Base-by-base conservation (phyloP, 2,113 vertebrate genomes). In the Sorex fumeus region DNA sequence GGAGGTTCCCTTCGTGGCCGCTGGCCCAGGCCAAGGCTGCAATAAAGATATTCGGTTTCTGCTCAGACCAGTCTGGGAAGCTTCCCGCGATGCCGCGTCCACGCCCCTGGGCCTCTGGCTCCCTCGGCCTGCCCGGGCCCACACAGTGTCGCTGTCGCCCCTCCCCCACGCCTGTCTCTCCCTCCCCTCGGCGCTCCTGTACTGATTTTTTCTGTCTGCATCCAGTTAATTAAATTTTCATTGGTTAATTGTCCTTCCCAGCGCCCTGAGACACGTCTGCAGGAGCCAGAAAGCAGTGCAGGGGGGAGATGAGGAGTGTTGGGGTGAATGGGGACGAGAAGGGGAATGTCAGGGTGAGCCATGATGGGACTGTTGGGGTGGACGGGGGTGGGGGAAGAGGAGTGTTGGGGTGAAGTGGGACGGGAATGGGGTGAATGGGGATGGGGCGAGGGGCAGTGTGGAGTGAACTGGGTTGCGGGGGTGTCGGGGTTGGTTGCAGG, bases 181-280 rank as follows among this genome's bases (percentile, higher is more conserved):
- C 57, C 1, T 60, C 57, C 57, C 57, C 3, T 19, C 28, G 28
- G 8, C 30, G 25, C 1, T 16, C 10, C 21, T 3, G 0, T 16
- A 6, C 6, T 1, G 28, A 9, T 9, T 4, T 57, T 81, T 36
- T 45, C 11, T 18, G 64, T 82, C 67, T n/a, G 67, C 53, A 9
- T 71, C 87, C 91, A 81, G 88, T 85, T 93, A 95, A 94, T 94
- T 93, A 85, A 84, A 74, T 87, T 85, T 94, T 96, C 94, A 95
- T 94, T 47, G 87, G 78, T 75, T 84, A 90, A 94, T 90, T 94
- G 93, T 94, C 87, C 94, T 50, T 93, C 64, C 64, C 30, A 53
- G 67, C 23, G 70, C 69, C 81, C 25, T 6, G 13, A 93, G 87
- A 43, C 57, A n/a, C 12, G 53, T 53, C 57, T 60, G 19, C 18